Conservation (phyloP, 1,140 invertebrate genomes). For the Lasaia peninsularis region DNA sequence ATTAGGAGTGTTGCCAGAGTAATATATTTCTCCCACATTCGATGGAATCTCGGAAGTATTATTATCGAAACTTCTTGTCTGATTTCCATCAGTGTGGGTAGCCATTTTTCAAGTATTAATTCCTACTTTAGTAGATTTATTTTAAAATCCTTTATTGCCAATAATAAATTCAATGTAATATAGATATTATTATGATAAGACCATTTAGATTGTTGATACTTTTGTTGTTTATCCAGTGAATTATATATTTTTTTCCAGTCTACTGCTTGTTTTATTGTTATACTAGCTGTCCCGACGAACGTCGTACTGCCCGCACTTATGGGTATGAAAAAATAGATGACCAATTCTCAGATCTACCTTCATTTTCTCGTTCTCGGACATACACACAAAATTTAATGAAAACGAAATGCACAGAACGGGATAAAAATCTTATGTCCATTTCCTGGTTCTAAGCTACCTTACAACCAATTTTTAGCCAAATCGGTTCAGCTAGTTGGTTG, state of each 20-base stretch:
- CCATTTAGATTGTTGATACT: slow-evolving; percentile 47
- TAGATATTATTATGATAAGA: slow-evolving; percentile 34
- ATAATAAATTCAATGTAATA: slow-evolving; percentile 24
- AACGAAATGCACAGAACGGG: too few species aligned
- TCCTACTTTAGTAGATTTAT: slow-evolving; percentile 22
- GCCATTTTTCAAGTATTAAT: slow-evolving; percentile 30
- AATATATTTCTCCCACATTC: background rate
- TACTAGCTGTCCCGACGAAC: too few species aligned
- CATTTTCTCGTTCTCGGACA: too few species aligned
- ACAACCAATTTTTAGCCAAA: too few species aligned
- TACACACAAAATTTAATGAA: too few species aligned
- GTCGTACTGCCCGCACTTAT: too few species aligned
- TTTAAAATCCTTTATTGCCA: background rate
- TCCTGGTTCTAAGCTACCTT: too few species aligned
- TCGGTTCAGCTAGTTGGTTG: too few species aligned
- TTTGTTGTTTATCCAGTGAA: slow-evolving; percentile 50
- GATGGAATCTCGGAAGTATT: slow-evolving; percentile 30
- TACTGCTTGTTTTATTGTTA: slow-evolving; percentile 33
- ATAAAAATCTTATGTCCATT: too few species aligned
- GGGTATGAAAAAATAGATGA: too few species aligned
- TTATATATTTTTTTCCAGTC: slow-evolving; percentile 54
- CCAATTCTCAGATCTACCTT: too few species aligned
- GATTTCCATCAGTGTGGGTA: slow-evolving; percentile 23
- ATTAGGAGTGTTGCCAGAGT: slow-evolving; percentile 15
- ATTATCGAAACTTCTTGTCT: slow-evolving; percentile 26